These are phyloP conservation scores for Carassius auratus DNA, from an alignment of 2,113 vertebrate genomes.

Conservation along the genomic window DNA sequence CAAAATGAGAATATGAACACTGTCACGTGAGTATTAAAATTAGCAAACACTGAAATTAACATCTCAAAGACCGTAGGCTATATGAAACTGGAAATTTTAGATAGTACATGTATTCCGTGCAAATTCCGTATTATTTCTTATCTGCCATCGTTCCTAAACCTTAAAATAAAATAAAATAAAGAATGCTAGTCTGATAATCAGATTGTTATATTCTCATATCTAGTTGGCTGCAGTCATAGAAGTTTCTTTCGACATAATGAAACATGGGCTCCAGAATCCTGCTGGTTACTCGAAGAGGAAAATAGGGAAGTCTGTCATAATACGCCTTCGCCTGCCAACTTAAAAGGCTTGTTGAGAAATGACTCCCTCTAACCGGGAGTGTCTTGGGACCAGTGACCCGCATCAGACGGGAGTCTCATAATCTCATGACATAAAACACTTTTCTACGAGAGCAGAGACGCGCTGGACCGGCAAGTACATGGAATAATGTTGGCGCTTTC, in stretches of 20 bases:
- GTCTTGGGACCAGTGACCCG: conserved; percentile 64
- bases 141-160: background rate
- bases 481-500: conserved; percentile 12
- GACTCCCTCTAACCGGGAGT: conserved; percentile 50
- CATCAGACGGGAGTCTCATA: conserved; percentile 61
- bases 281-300: background rate
- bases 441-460: conserved; percentile 58
- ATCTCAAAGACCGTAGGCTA: background rate
- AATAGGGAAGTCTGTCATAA: conserved; percentile 28
- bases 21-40: too few species aligned
- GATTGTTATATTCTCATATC: background rate
- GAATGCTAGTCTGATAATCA: background rate
- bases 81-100: background rate
- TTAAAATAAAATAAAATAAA: background rate
- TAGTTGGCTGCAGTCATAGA: background rate
- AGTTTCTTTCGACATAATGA: background rate
- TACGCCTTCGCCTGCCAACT: conserved; percentile 46
- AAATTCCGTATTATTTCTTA: background rate
- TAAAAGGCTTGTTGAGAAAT: conserved; percentile 56
- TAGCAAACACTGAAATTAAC: too few species aligned
- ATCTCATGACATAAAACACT: conserved; percentile 79
- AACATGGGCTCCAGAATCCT: background rate
- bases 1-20: too few species aligned
- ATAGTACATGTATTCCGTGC: background rate
- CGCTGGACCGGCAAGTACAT: conserved; percentile 34